These are phyloP conservation scores for Phania funesta DNA, from an alignment of 2,888 invertebrate species.

Conservation along the genomic window DNA sequence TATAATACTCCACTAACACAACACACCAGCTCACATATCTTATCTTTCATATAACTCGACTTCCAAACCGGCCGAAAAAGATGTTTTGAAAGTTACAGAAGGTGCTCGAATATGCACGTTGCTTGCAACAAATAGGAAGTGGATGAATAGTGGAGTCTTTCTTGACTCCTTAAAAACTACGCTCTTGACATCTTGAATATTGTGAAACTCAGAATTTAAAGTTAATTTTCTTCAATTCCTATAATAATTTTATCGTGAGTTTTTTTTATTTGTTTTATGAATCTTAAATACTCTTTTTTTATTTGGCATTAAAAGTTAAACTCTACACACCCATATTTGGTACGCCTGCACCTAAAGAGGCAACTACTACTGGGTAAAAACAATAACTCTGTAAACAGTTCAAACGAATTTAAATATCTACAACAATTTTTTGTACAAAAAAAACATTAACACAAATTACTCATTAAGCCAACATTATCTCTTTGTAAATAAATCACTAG, in stretches of 20 bases:
- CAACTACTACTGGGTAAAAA: slow-evolving; percentile 9
- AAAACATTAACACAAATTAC: slow-evolving; percentile 63
- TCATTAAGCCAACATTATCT: slow-evolving; percentile 62
- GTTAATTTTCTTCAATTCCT: background rate
- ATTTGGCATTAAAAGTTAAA: slow-evolving; percentile 11
- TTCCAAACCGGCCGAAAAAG: too few species aligned
- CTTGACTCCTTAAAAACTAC: background rate
- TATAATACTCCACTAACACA: too few species aligned
- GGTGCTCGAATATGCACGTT: too few species aligned
- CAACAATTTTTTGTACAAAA: background rate
- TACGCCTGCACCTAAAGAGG: background rate
- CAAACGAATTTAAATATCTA: slow-evolving; percentile 15
- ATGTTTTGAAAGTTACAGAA: too few species aligned
- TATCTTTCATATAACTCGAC: too few species aligned
- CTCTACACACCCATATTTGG: slow-evolving; percentile 36
- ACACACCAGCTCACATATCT: too few species aligned
- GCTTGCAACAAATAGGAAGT: too few species aligned
- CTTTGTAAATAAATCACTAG: slow-evolving; percentile 61
- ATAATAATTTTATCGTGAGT: background rate
- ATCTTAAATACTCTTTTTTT: slow-evolving; percentile 28
- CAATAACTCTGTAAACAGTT: slow-evolving; percentile 7
- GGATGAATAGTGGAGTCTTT: too few species aligned
- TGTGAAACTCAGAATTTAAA: background rate
- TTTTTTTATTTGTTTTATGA: slow-evolving; percentile 4
- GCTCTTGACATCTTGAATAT: background rate